Evolutionary conservation across 2,888 invertebrate species (phyloP).

Genomic region (Yponomeuta malinellus): DNA sequence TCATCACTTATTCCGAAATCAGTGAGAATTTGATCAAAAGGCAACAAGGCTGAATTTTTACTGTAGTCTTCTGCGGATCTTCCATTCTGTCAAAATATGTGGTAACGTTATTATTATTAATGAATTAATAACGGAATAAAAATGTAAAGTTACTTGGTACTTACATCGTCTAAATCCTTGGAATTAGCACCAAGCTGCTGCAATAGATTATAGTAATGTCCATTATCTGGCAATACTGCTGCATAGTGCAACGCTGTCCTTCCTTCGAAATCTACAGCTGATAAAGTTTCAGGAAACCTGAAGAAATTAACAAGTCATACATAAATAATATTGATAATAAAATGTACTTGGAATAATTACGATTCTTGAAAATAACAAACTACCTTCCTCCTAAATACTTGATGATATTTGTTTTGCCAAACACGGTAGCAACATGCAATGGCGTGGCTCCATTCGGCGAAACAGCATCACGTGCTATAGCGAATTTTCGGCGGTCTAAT

Average conservation of each 20-base stretch:
- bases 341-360: background rate
- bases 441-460: constrained; percentile 91
- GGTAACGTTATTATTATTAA: background rate
- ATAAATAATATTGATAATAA: background rate
- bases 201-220: constrained; percentile 90
- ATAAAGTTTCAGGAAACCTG: constrained; percentile 91
- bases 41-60: constrained; percentile 79
- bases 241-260: constrained; percentile 94
- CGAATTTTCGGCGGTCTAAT: constrained; percentile 92
- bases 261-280: constrained; percentile 85
- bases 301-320: constrained; percentile 15
- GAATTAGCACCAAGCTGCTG: constrained; percentile 91
- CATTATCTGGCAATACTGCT: constrained; percentile 88
- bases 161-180: constrained; percentile 88
- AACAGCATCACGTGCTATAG: constrained; percentile 88
- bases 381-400: constrained; percentile 77
- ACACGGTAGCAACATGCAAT: constrained; percentile 89
- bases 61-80: constrained; percentile 87
- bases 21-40: constrained; percentile 79
- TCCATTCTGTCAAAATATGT: constrained; percentile 76
- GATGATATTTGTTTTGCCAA: constrained; percentile 87
- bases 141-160: constrained; percentile 41
- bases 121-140: background rate
- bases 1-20: constrained; percentile 83
- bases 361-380: background rate